Conservation (phyloP, 2,113 vertebrate genomes). For the Micromys minutus region DNA sequence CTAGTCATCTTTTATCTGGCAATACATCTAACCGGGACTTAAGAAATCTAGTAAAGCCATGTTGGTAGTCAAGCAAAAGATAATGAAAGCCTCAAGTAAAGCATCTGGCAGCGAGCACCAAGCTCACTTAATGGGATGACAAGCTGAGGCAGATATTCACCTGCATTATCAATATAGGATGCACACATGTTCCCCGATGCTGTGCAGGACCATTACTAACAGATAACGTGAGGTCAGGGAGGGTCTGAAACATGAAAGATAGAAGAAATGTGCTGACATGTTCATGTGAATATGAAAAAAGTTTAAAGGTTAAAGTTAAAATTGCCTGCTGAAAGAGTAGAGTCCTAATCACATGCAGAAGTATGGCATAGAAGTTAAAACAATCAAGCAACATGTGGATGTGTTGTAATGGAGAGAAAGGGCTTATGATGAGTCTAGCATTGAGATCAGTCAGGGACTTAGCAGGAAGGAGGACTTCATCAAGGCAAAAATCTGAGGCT, state of each 20-base stretch:
- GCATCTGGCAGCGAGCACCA: constrained; percentile 27
- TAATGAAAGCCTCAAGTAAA: constrained; percentile 51
- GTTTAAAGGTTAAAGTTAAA: constrained; percentile 20
- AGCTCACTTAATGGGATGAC: neutral
- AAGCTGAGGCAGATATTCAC: constrained; percentile 17
- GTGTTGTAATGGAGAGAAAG: neutral
- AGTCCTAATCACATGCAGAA: neutral
- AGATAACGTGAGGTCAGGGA: neutral
- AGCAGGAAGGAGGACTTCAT: neutral
- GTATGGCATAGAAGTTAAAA: neutral
- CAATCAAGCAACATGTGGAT: constrained; percentile 13
- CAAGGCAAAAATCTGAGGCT: constrained; percentile 38
- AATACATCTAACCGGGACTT: constrained; percentile 43
- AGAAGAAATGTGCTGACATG: neutral
- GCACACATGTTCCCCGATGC: neutral
- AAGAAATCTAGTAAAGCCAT: constrained; percentile 7
- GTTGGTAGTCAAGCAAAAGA: constrained; percentile 19
- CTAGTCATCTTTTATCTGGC: constrained; percentile 34
- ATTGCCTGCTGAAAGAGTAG: neutral
- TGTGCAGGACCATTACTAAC: neutral
- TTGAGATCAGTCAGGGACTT: constrained; percentile 2
- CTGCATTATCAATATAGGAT: constrained; percentile 33
- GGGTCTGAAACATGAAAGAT: neutral
- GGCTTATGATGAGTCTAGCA: constrained; percentile 37
- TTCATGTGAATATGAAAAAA: neutral